Evolutionary conservation across 1,140 invertebrate genomes (phyloP).

Genomic region (Rhopalosiphum maidis): DNA sequence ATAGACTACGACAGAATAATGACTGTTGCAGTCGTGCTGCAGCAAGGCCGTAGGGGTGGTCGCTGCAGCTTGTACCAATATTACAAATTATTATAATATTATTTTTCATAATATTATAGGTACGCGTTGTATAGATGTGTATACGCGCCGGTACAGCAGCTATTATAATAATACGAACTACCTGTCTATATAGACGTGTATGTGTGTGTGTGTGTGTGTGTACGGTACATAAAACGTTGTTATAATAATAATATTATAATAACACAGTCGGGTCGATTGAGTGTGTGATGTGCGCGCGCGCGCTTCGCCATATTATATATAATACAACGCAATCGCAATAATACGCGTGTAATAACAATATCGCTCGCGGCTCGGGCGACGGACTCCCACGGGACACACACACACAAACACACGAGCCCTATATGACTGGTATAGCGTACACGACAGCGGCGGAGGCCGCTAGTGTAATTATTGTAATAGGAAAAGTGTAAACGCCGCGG

Average conservation of each 20-base stretch:
- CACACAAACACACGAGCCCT: neutral
- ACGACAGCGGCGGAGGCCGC: neutral
- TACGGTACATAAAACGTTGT: neutral
- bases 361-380: neutral
- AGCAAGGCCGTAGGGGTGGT: neutral
- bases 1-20: neutral
- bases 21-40: neutral
- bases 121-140: neutral
- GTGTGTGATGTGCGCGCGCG: conserved; percentile 15
- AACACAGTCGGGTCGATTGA: conserved; percentile 24
- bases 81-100: neutral
- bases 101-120: neutral
- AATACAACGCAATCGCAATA: neutral
- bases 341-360: conserved; percentile 16
- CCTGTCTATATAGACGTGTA: too few relatives aligned
- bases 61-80: neutral
- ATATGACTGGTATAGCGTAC: neutral
- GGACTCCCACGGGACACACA: conserved; percentile 30
- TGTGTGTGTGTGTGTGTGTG: neutral
- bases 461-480: neutral
- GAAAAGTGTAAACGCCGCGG: neutral
- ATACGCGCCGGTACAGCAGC: neutral
- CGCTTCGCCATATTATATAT: neutral
- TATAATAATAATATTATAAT: conserved; percentile 16
- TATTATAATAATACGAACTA: neutral